Base-by-base conservation (phyloP, 2,797 vertebrate species). In the Trachurus trachurus region DNA sequence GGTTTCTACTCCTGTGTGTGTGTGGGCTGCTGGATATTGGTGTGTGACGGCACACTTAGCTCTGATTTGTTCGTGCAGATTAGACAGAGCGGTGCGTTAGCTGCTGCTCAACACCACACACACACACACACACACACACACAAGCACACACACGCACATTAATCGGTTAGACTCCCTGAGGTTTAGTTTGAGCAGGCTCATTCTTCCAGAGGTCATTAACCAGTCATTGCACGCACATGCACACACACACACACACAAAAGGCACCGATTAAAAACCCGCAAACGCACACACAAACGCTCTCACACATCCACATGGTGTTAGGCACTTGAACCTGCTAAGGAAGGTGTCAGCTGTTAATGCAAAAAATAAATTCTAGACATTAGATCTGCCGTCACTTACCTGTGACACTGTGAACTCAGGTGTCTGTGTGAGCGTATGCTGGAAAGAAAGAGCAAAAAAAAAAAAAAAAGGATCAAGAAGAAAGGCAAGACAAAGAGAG, bases 151-250 rank as follows among this genome's bases (percentile, higher is more conserved):
- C 39, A 40, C 39, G 2, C 39, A 40, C 70, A n/a, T 74, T 70
- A 77, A 90, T 84, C 19, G 59, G 67, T 87, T 61, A 66, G 77
- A 86, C 87, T 88, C 91, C 93, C 92, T 10, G 56, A 87, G 91
- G 91, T 92, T 93, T 79, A 59, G 70, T 83, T 84, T 87, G 83
- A 94, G 91, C 91, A 79, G 88, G 71, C 88, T 93, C 91, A 86
- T 93, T 84, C 83, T 87, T 89, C 79, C 78, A 92, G 80, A 90
- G 89, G 85, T 88, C 89, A 93, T 93, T 93, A 92, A 71, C 44
- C 34, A 88, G 84, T 81, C 74, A 16, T 80, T 54, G 69, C 74
- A 72, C 74, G 58, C 22, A 66, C 40, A 58, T 44, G 39, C 37
- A 22, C 52, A 40, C 34, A 40, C 57, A 64, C 70, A 60, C 22